Conservation (phyloP, 2,888 invertebrate genomes). For the Ceriagrion tenellum region DNA sequence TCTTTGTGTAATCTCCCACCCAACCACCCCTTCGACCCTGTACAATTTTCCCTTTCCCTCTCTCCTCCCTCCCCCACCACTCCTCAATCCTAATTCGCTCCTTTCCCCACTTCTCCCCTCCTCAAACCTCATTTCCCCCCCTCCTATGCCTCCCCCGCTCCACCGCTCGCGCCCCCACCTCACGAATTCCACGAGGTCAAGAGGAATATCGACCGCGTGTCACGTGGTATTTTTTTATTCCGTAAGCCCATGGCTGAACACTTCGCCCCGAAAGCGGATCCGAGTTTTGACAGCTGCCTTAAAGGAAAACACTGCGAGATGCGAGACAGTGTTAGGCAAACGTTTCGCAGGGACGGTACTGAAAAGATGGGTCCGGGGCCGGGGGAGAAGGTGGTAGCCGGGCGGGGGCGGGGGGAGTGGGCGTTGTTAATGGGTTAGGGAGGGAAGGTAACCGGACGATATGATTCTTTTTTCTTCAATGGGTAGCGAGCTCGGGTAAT, state of each 20-base stretch:
- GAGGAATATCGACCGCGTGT: conserved; percentile 49
- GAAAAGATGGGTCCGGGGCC: too few species aligned
- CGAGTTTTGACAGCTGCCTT: conserved; percentile 54
- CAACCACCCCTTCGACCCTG: neutral
- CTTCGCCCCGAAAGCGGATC: conserved; percentile 35
- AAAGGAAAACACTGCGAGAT: conserved; percentile 37
- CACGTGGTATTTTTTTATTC: conserved; percentile 37
- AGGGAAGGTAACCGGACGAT: neutral
- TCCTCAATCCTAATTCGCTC: neutral
- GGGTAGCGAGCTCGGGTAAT: neutral
- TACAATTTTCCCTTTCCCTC: neutral
- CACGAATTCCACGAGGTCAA: conserved; percentile 54
- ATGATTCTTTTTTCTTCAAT: neutral
- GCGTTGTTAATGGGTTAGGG: neutral
- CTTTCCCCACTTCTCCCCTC: neutral
- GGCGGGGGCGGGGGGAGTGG: too few species aligned
- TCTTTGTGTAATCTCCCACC: neutral
- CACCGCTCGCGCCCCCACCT: neutral
- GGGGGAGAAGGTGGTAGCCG: too few species aligned
- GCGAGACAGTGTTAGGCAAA: conserved; percentile 36
- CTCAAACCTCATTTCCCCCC: neutral
- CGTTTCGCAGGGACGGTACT: neutral
- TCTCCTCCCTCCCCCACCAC: neutral
- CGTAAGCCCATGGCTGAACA: conserved; percentile 39
- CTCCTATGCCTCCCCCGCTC: neutral